Percentiles rank a stretch among this genome's conserved stretches.
These are phyloP conservation scores for Scyliorhinus canicula DNA, from an alignment of 2,797 vertebrate genomes.

Conservation along the genomic window DNA sequence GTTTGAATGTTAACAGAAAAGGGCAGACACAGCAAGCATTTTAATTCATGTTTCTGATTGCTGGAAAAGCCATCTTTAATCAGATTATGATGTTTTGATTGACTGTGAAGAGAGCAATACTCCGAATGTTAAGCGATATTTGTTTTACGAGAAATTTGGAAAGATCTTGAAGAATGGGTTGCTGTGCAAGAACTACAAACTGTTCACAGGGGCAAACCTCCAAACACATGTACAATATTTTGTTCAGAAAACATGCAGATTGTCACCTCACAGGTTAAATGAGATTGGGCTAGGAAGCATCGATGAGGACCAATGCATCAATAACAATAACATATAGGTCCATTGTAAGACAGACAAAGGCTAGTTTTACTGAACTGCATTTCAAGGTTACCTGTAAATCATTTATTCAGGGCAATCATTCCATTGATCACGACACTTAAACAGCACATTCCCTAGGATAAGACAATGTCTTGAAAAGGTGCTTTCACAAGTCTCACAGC, in stretches of 20 bases:
- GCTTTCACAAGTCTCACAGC: neutral
- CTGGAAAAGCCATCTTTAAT: neutral
- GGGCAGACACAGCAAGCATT: neutral
- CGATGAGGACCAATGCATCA: neutral
- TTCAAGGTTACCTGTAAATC: neutral
- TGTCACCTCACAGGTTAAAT: neutral
- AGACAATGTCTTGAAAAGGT: neutral
- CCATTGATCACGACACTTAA: neutral
- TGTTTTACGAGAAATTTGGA: conserved; percentile 73
- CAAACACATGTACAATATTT: neutral
- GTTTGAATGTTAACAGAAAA: neutral
- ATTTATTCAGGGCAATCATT: neutral
- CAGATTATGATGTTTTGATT: neutral
- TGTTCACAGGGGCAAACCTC: conserved; percentile 93
- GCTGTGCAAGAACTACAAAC: conserved; percentile 81
- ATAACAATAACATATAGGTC: neutral
- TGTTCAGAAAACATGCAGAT: neutral
- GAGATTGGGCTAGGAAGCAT: too few relatives aligned
- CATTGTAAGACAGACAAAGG: neutral
- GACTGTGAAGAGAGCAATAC: neutral
- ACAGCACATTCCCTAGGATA: neutral
- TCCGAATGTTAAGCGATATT: conserved; percentile 60
- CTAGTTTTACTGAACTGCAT: neutral
- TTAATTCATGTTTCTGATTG: neutral
- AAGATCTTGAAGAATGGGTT: conserved; percentile 82